Evolutionary conservation across 2,797 vertebrate species (phyloP).

Genomic region (Poeciliopsis paucimaculata): DNA sequence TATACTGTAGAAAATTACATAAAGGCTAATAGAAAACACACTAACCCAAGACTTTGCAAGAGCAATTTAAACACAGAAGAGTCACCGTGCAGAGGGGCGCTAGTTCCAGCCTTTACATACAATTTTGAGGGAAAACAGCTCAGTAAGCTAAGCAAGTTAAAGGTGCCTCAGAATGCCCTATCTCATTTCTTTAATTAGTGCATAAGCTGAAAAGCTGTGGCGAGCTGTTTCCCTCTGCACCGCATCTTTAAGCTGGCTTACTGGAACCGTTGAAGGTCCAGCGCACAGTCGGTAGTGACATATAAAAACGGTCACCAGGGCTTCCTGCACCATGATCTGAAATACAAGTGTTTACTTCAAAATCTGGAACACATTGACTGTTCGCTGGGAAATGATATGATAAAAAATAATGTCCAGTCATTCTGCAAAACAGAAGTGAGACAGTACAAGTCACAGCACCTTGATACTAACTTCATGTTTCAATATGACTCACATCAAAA

Average conservation of each 20-base stretch:
- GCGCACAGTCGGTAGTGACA: not conserved
- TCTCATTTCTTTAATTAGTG: slow-evolving; percentile 11
- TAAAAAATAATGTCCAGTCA: not conserved
- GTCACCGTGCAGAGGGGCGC: not conserved
- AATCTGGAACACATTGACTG: not conserved
- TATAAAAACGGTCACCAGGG: not conserved
- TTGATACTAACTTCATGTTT: not conserved
- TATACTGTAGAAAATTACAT: too few relatives aligned
- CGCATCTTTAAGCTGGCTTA: slow-evolving; percentile 1
- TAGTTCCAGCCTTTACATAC: not conserved
- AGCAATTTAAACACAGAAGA: not conserved
- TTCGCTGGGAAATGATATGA: not conserved
- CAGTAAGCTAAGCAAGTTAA: slow-evolving; percentile 6
- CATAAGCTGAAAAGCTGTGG: slow-evolving; percentile 6
- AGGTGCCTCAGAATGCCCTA: not conserved
- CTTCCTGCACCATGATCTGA: not conserved
- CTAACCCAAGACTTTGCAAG: not conserved
- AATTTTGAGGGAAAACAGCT: not conserved
- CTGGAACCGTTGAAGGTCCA: not conserved
- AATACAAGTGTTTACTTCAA: not conserved
- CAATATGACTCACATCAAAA: not conserved
- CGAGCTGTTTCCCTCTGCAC: slow-evolving; percentile 2
- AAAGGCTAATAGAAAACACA: not conserved
- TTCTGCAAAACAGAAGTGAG: not conserved
- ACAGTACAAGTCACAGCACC: not conserved